Evolutionary conservation across 1,140 invertebrate genomes (phyloP).

Genomic region (Sinella curviseta): DNA sequence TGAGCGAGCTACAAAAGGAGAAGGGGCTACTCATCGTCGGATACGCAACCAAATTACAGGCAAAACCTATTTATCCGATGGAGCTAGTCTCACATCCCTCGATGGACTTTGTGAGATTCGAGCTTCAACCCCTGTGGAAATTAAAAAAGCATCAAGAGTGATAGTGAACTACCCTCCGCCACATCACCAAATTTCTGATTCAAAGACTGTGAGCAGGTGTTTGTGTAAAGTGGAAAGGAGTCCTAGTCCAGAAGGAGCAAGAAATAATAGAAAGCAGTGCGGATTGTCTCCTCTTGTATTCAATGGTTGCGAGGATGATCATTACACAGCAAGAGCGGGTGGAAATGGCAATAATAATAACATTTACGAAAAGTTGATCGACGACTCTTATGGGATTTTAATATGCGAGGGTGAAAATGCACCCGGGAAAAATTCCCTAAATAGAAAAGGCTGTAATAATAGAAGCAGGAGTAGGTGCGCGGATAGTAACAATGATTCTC

Average conservation of each 20-base stretch:
- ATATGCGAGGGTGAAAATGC: slow-evolving; percentile 46
- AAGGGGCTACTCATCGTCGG: neutral
- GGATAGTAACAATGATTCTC: neutral
- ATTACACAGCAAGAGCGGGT: neutral
- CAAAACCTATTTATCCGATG: slow-evolving; percentile 23
- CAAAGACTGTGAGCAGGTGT: slow-evolving; percentile 43
- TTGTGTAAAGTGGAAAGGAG: slow-evolving; percentile 29
- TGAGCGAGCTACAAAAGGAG: neutral
- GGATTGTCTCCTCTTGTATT: neutral
- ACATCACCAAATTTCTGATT: slow-evolving; percentile 31
- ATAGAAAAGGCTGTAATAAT: neutral
- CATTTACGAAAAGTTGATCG: slow-evolving; percentile 47
- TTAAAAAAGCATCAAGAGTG: slow-evolving; percentile 46
- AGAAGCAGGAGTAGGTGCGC: neutral
- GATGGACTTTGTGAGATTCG: slow-evolving; percentile 33
- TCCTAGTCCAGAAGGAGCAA: neutral
- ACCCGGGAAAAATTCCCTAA: neutral
- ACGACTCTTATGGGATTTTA: slow-evolving; percentile 49
- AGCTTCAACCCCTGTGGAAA: slow-evolving; percentile 47
- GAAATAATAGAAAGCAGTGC: slow-evolving; percentile 2
- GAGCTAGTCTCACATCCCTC: neutral
- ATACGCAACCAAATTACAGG: slow-evolving; percentile 15
- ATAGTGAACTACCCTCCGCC: slow-evolving; percentile 43
- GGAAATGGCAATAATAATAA: neutral
- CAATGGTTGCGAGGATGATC: neutral